Conservation (phyloP, 2,113 vertebrate genomes). For the Strigops habroptila region DNA sequence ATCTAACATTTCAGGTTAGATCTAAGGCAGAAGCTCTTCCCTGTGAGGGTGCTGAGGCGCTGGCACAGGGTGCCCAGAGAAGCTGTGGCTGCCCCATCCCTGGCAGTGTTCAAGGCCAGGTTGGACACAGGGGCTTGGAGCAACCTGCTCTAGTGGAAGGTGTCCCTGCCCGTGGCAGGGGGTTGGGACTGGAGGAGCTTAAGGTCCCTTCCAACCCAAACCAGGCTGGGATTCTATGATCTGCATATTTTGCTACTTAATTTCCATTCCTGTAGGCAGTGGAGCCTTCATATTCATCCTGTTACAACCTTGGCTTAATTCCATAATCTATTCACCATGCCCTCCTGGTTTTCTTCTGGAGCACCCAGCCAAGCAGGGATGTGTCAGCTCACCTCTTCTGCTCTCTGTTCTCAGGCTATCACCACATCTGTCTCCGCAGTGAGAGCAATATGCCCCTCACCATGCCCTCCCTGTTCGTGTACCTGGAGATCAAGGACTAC, state of each 20-base stretch:
- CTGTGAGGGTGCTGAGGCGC: neutral
- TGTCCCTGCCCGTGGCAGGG: neutral
- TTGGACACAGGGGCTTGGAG: no score
- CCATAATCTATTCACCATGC: accelerated
- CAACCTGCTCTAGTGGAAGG: neutral
- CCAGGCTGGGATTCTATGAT: neutral
- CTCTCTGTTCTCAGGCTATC: slow-evolving; percentile 81
- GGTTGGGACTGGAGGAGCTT: neutral
- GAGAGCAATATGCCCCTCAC: slow-evolving; percentile 94
- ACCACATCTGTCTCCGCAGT: slow-evolving; percentile 89
- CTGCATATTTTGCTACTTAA: neutral
- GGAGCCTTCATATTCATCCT: neutral
- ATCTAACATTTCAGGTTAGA: neutral
- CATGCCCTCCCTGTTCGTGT: slow-evolving; percentile 89
- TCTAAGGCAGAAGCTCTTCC: neutral
- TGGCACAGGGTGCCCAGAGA: no score
- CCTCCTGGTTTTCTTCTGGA: neutral
- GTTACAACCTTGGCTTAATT: neutral
- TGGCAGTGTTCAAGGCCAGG: no score
- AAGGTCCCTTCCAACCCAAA: neutral
- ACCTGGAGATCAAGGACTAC: slow-evolving; percentile 95
- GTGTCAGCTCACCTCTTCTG: neutral
- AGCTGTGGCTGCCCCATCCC: no score
- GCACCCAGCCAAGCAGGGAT: neutral
- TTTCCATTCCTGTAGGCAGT: neutral